Conservation (phyloP, 2,113 vertebrate genomes). For the Indri indri region DNA sequence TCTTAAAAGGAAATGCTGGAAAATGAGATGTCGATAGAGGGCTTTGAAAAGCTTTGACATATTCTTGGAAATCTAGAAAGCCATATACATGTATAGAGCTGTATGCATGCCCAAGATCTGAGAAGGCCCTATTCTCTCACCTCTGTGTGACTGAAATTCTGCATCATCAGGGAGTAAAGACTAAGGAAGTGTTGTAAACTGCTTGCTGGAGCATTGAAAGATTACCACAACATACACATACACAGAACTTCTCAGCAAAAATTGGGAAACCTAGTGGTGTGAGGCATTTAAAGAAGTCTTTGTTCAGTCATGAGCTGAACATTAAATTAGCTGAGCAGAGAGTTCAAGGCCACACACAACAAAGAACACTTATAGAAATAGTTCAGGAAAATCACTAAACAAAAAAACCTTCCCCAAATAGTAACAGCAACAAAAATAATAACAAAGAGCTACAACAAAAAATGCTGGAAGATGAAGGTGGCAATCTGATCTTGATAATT, state of each 20-base stretch:
- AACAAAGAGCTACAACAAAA: background rate
- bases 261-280: background rate
- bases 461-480: background rate
- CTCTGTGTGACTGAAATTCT: background rate
- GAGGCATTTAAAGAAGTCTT: background rate
- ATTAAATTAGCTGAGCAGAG: background rate
- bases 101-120: background rate
- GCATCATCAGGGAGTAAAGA: background rate
- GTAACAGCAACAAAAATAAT: background rate
- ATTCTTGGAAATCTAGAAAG: background rate
- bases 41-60: background rate
- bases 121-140: background rate
- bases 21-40: background rate
- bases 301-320: background rate
- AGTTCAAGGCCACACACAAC: background rate
- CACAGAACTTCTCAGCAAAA: background rate
- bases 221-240: background rate
- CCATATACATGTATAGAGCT: background rate
- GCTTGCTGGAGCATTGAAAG: background rate
- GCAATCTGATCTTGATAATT: background rate
- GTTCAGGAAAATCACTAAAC: background rate
- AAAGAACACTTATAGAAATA: background rate
- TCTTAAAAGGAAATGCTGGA: background rate
- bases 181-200: background rate
- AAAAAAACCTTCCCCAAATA: background rate